Evolutionary conservation across 2,113 vertebrate genomes (phyloP).

Genomic region (Vimba vimba): DNA sequence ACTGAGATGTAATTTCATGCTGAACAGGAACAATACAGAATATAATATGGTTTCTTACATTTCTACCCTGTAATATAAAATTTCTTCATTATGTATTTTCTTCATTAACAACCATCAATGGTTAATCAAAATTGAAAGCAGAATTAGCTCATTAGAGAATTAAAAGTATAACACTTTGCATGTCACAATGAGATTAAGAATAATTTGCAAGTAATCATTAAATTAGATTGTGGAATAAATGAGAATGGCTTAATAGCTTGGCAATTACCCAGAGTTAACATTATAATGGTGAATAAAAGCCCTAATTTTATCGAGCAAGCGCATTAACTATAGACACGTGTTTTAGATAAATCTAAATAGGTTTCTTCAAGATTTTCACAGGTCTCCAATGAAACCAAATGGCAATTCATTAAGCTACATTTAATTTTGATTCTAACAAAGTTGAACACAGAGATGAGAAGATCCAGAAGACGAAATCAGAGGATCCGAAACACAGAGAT

Average conservation of each 20-base stretch:
- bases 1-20: background rate
- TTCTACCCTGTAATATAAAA: background rate
- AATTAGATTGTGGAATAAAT: slow-evolving; percentile 16
- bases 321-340: background rate
- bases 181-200: slow-evolving; percentile 10
- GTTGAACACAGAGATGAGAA: background rate
- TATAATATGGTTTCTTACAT: background rate
- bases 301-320: slow-evolving; percentile 1
- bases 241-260: background rate
- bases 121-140: background rate
- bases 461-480: background rate
- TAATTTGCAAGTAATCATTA: background rate
- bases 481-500: background rate
- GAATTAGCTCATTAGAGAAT: background rate
- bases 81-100: background rate
- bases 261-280: slow-evolving; percentile 22
- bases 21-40: background rate
- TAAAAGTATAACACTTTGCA: background rate
- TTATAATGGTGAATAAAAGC: slow-evolving; percentile 14
- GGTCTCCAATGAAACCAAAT: background rate
- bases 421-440: background rate
- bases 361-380: slow-evolving; percentile 1
- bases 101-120: background rate
- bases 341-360: background rate
- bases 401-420: background rate